These are phyloP conservation scores for Zophobas morio DNA, from an alignment of 1,140 invertebrate genomes.

Conservation along the genomic window DNA sequence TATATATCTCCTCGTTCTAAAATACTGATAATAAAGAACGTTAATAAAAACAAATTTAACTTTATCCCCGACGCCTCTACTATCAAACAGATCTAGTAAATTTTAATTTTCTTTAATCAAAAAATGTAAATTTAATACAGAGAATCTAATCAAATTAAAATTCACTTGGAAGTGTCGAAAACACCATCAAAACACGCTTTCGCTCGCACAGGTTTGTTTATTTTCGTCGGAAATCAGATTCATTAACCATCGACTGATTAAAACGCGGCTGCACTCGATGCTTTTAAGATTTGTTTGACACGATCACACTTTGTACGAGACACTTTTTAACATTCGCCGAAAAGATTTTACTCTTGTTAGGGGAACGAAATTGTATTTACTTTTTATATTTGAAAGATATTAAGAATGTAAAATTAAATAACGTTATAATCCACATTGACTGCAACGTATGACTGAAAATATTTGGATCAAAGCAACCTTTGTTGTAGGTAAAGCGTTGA, in stretches of 20 bases:
- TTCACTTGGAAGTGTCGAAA: constrained; percentile 46
- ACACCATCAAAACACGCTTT: constrained; percentile 46
- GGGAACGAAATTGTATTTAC: no score
- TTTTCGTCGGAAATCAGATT: constrained; percentile 49
- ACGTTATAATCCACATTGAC: no score
- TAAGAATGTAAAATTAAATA: no score
- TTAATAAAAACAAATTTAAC: constrained; percentile 48
- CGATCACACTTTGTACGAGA: constrained; percentile 7
- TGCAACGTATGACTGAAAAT: no score
- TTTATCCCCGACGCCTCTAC: constrained; percentile 28
- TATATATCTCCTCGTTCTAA: constrained; percentile 46
- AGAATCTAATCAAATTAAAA: constrained; percentile 43
- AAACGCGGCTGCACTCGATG: constrained; percentile 37
- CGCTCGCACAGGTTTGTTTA: constrained; percentile 46
- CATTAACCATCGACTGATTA: constrained; percentile 48
- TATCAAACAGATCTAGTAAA: constrained; percentile 40
- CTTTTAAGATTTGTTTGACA: constrained; percentile 39
- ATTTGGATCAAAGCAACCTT: no score
- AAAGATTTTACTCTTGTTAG: no score
- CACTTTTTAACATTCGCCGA: background rate
- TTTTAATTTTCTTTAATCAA: constrained; percentile 51
- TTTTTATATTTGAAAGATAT: no score
- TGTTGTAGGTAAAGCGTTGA: no score
- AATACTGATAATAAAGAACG: constrained; percentile 42
- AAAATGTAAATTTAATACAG: constrained; percentile 50